phyloP scores from a whole-genome alignment of 2,113 vertebrate genomes.

The Alouatta palliata region DNA sequence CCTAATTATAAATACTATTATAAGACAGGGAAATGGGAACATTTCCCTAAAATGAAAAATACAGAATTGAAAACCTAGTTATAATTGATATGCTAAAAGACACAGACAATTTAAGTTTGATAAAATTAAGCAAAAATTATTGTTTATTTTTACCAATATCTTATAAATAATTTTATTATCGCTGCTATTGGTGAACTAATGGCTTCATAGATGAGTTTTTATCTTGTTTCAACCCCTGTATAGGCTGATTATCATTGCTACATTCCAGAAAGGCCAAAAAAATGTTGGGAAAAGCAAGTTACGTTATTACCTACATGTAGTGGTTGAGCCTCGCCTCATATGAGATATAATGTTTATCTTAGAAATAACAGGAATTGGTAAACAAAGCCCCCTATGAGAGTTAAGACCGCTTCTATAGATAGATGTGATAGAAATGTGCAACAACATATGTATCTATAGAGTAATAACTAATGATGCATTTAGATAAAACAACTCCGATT shows the following conservation, averaged over 20 bases:
- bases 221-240: background rate
- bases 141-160: background rate
- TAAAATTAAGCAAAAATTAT: background rate
- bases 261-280: background rate
- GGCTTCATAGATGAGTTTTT: slow-evolving; percentile 33
- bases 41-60: background rate
- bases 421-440: slow-evolving; percentile 32
- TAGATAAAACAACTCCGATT: background rate
- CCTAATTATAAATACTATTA: background rate
- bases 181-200: background rate
- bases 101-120: background rate
- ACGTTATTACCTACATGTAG: background rate
- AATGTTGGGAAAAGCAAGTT: background rate
- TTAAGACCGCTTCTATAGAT: background rate
- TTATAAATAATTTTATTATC: background rate
- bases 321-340: background rate
- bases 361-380: slow-evolving; percentile 6
- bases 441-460: background rate
- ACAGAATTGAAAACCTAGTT: background rate
- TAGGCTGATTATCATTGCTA: background rate
- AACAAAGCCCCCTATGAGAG: background rate
- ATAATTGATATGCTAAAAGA: background rate
- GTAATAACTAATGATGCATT: background rate
- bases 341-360: background rate
- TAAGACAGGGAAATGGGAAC: background rate